A percentile compares a stretch with the other conserved stretches of the same genome.
These are phyloP conservation scores for Tillus elongatus DNA, from an alignment of 2,888 invertebrate genomes.

Conservation along the genomic window DNA sequence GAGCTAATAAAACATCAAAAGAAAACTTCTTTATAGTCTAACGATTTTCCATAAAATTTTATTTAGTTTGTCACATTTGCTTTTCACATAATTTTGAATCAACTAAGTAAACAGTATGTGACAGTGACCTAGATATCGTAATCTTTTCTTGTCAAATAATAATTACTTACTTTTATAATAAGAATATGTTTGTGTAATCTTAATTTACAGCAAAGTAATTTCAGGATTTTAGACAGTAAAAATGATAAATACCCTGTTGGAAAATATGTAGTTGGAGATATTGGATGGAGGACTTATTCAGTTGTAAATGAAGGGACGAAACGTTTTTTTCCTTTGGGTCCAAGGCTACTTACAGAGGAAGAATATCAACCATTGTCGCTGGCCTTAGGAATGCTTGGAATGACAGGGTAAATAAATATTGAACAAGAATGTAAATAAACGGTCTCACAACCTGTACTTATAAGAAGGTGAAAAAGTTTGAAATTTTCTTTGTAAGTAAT, in stretches of 20 bases:
- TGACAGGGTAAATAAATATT: constrained; percentile 54
- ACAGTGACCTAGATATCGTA: no score
- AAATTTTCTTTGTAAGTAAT: background rate
- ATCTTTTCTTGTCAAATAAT: no score
- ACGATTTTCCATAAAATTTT: no score
- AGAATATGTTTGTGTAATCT: no score
- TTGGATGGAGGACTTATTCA: constrained; percentile 62
- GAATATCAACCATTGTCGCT: constrained; percentile 52
- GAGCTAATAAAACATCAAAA: no score
- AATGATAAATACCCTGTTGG: constrained; percentile 57
- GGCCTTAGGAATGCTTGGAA: constrained; percentile 58
- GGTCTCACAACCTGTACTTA: background rate
- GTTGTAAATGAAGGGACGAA: constrained; percentile 40
- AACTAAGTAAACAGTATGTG: no score
- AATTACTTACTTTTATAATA: no score
- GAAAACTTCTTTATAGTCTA: no score
- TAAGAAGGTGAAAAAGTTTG: background rate
- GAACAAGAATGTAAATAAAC: no score
- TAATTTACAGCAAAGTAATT: no score
- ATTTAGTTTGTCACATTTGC: no score
- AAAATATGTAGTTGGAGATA: constrained; percentile 50
- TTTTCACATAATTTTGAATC: no score
- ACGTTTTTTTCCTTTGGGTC: constrained; percentile 45
- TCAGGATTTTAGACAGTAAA: constrained; percentile 61
- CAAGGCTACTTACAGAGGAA: constrained; percentile 47